A percentile compares a stretch with the other conserved stretches of the same genome.
These are phyloP conservation scores for Zaprionus camerounensis DNA, from an alignment of 1,140 invertebrate species.

Conservation along the genomic window DNA sequence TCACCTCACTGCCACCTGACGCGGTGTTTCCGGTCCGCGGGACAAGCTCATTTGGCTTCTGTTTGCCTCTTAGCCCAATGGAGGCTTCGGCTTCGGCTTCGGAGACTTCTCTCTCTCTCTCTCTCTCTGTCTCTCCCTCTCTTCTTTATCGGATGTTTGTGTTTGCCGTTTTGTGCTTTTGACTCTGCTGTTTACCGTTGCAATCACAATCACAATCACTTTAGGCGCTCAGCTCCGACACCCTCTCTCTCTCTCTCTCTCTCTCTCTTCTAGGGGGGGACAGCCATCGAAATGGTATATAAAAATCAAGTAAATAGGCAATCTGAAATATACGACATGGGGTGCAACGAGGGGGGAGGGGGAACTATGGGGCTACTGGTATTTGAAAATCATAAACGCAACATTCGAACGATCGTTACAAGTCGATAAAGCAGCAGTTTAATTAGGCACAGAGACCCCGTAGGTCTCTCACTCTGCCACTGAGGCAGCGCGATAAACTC, in stretches of 20 bases:
- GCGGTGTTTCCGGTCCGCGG: conserved; percentile 52
- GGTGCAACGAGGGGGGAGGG: neutral
- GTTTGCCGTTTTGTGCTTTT: conserved; percentile 70
- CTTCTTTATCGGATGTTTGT: conserved; percentile 71
- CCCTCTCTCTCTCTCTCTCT: neutral
- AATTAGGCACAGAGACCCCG: conserved; percentile 56
- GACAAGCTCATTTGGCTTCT: conserved; percentile 82
- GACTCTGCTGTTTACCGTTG: conserved; percentile 64
- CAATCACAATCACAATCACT: conserved; percentile 75
- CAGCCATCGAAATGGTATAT: conserved; percentile 66
- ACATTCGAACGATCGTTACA: conserved; percentile 70
- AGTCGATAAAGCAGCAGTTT: conserved; percentile 72
- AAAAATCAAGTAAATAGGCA: conserved; percentile 56
- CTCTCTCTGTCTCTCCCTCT: too few relatives aligned
- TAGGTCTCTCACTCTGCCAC: neutral
- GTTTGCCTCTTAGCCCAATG: conserved; percentile 52
- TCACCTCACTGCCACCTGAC: conserved; percentile 3
- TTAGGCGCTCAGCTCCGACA: conserved; percentile 49
- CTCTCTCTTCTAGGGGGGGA: neutral
- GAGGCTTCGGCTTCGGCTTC: neutral
- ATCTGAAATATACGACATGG: conserved; percentile 59
- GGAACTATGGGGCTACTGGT: conserved; percentile 52
- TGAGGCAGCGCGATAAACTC: conserved; percentile 65
- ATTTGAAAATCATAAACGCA: conserved; percentile 69
- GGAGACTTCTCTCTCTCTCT: neutral